Evolutionary conservation across 1,140 invertebrate species (phyloP), one percentile per base, ranked within the genome.

Genomic region (Diachasmimorpha longicaudata): DNA sequence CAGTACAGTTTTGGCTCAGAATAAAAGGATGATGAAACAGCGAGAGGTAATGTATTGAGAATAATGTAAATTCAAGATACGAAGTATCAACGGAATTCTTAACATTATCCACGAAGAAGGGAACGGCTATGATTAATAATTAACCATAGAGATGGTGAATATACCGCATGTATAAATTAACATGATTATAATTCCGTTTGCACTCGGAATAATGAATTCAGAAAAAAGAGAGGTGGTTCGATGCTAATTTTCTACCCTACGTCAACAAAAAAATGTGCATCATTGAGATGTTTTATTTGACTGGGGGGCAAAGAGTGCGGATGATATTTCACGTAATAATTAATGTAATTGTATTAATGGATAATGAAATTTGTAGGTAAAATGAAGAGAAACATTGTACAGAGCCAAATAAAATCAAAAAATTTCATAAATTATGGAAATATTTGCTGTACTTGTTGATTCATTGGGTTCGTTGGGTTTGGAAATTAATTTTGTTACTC

Each of bases 351-450:
- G 58, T 80, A 81, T 78, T 79, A 75, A 79, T 80, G 81, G 79
- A 79, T 76, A 84, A 82, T 85, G 83, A 82, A 82, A 85, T 86
- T 86, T 86, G 85, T 85, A 86, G 85, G 76, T 85, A 86, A 86
- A 68, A 39, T 14, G 66, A 39, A 37, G 31, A 68, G 31, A n/a
- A 68, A 36, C 25, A 83, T 80, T 85, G 84, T 85, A 84, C 84
- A 85, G 82, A 83, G 81, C 79, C 80, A 83, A 85, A 85, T 85
- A 84, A 85, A 85, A 83, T 84, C 77, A 84, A 84, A 84, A 81
- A 80, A 77, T 85, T 82, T 83, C 80, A 76, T 82, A 82, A 84
- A 76, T 52, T 52, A 52, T 52, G 48, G 39, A 42, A 42, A 42
- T 31, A 42, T 1, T 1, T 42, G 39, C 4, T 13, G 13, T 42